phyloP scores from a whole-genome alignment of 1,140 invertebrate species.

The Cotesia glomerata region DNA sequence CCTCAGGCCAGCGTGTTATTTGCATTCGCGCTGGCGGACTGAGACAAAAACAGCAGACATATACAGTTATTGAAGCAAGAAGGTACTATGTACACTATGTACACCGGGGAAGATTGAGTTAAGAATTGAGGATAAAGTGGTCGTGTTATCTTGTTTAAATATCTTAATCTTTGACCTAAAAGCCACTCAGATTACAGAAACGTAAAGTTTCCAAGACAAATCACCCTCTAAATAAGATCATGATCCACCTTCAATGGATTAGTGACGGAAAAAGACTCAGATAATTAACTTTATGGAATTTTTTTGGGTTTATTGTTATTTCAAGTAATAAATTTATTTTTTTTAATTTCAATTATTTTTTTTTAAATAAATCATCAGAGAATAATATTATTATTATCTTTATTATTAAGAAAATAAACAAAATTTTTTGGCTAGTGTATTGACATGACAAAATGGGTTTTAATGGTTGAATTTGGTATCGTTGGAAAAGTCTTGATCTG shows the following conservation, averaged over 20 bases:
- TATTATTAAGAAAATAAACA: no score
- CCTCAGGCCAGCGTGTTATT: not conserved
- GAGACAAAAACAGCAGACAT: not conserved
- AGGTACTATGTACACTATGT: not conserved
- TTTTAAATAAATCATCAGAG: no score
- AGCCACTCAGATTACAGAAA: slow-evolving; percentile 17
- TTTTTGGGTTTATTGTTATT: not conserved
- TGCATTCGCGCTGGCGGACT: slow-evolving; percentile 3
- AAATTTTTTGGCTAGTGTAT: no score
- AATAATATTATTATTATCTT: no score
- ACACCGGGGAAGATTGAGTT: not conserved
- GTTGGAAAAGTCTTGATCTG: no score
- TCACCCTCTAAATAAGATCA: slow-evolving; percentile 13
- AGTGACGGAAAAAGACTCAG: not conserved
- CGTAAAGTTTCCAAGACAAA: slow-evolving; percentile 1
- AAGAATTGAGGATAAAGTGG: slow-evolving; percentile 1
- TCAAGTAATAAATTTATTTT: not conserved
- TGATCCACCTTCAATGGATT: slow-evolving; percentile 4
- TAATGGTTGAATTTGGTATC: no score
- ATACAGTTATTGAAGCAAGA: not conserved
- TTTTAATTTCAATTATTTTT: no score
- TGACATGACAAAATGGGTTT: no score
- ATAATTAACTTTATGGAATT: not conserved
- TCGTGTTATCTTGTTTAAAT: slow-evolving; percentile 23
- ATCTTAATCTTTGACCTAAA: slow-evolving; percentile 19